Base-by-base conservation (phyloP, 2,797 vertebrate species). In the Oryzias sinensis region DNA sequence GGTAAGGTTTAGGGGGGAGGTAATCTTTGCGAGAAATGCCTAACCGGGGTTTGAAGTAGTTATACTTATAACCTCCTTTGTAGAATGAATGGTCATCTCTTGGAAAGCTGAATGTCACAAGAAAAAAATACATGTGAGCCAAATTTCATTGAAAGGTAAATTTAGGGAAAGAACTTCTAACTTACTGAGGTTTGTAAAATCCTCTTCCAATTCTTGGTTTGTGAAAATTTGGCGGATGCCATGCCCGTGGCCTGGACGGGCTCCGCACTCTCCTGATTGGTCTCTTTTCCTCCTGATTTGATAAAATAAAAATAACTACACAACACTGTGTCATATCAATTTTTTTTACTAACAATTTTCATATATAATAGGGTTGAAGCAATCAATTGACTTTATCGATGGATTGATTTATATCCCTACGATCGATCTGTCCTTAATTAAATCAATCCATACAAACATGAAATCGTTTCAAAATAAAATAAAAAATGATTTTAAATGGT, bases 231-330 rank as follows among this genome's bases (percentile, higher is more conserved):
- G 70, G 51, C 24, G 45, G 33, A 9, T 37, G 1, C 84, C 84
- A 68, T 0, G 63, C 70, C 42, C 76, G 72, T 1, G 76, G 71
- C 25, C 71, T 70, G 29, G 87, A 71, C 2, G 87, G 87, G 68
- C 88, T 90, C 41, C 54, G 62, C 27, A 75, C 69, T 79, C 88
- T 80, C 53, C 87, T 85, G 65, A 89, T 76, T 4, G 78, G 61
- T 49, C 74, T 77, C 56, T 69, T 81, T n/a, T 79, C 68, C 33
- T 77, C 73, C 90, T 91, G 58, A 63, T 70, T 49, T 3, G 3
- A 77, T 4, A 49, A 1, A 8, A 4, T 13, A 25, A 25, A 55
- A 70, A 42, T 2, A 11, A n/a, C 24, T 22, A 1, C 15, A 61
- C 20, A 53, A 16, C 2, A 37, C 33, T 37, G 3, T 37, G 33